Evolutionary conservation across 2,888 invertebrate species (phyloP), one percentile per base, ranked within the genome.

Genomic region (Dusona sp.): DNA sequence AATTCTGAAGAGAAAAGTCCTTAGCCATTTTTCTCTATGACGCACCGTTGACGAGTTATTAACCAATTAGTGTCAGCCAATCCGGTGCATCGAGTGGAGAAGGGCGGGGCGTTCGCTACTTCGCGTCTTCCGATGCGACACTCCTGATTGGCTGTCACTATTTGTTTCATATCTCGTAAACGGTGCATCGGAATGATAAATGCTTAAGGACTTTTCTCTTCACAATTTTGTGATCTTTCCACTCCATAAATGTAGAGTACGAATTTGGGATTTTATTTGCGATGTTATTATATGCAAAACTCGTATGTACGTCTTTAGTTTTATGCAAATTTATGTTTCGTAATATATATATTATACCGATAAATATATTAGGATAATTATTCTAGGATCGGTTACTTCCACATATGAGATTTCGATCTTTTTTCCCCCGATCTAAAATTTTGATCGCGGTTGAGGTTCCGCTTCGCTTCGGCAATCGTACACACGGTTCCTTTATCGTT

Each of bases 401-500:
- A 65, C 65, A 22, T 33, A 22, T 1, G 36, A 29, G 48, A 65
- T 73, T 70, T 57, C 48, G 36, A 72, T 48, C 73, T 73, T 29
- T 68, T 64, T 65, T 68, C 36, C 25, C 22, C 16, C 65, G 25
- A 54, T 72, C 25, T 64, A 65, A 51, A 70, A 78, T 72, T 72
- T 72, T 78, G 64, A 65, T 77, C 72, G 83, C 72, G 83, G 78
- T 78, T 72, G 54, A n/a, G 77, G 72, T 83, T 83, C 75, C 83
- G 83, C 25, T 51, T 16, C 8, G 42, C 33, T 64, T 64, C 36
- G 72, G 45, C 16, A n/a, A 33, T 3, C n/a, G 16, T 33, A 54
- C 1, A 11, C 54, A 22, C 54, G 57, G 11, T 11, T 61, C 29
- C 29, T 29, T 61, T 16, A 61, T 29, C 16, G 61, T 29, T 61